Evolutionary conservation across 2,888 invertebrate species (phyloP).

Genomic region (Lithosia quadra): DNA sequence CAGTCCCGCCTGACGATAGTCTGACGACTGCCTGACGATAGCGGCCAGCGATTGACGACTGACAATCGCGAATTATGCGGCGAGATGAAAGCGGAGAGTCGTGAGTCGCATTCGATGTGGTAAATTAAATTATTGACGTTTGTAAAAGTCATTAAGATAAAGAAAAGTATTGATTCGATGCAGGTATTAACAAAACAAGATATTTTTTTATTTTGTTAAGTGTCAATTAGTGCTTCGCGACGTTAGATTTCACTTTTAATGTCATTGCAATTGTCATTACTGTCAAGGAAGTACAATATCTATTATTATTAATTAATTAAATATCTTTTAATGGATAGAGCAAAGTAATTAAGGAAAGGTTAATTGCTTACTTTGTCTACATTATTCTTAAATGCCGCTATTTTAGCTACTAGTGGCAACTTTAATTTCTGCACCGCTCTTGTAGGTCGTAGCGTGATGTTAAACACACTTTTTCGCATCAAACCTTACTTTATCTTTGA

Average conservation of each 20-base stretch:
- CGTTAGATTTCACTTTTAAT: constrained; percentile 11
- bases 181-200: constrained; percentile 13
- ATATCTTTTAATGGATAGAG: not conserved
- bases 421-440: not conserved
- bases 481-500: no score
- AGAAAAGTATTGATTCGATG: constrained; percentile 16
- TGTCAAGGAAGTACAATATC: not conserved
- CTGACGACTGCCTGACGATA: constrained; percentile 29
- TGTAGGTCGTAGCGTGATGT: no score
- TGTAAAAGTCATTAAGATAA: constrained; percentile 10
- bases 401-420: not conserved
- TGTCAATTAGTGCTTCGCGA: constrained; percentile 3
- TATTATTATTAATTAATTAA: not conserved
- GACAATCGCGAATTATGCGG: constrained; percentile 34
- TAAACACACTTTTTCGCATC: no score
- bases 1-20: constrained; percentile 38
- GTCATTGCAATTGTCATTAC: constrained; percentile 12
- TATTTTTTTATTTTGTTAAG: constrained; percentile 5
- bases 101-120: constrained; percentile 18
- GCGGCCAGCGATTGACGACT: constrained; percentile 16
- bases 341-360: not conserved
- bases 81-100: constrained; percentile 22
- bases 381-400: not conserved
- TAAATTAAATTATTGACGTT: constrained; percentile 22
- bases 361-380: not conserved